Conservation (phyloP, 2,888 invertebrate genomes). For the Ormia ochracea region DNA sequence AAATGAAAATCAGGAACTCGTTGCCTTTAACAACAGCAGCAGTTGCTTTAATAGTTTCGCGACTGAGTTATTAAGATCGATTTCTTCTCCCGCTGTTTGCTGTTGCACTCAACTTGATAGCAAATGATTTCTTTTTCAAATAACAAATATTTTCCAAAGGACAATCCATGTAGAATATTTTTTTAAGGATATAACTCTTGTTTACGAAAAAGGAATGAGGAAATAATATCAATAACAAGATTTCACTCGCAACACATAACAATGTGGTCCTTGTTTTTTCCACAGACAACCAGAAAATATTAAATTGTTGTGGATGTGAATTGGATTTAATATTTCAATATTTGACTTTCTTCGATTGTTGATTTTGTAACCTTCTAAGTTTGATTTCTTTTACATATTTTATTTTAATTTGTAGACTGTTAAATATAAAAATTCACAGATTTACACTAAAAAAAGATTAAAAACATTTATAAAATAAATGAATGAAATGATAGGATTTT, state of each 20-base stretch:
- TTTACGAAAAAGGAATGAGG: not conserved
- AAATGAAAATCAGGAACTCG: slow-evolving; percentile 24
- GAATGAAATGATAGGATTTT: not conserved
- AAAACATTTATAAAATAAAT: not conserved
- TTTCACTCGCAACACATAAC: not conserved
- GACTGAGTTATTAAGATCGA: not conserved
- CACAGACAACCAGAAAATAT: not conserved
- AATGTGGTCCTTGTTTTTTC: not conserved
- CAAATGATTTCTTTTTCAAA: not conserved
- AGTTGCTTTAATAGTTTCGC: not conserved
- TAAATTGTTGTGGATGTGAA: not conserved
- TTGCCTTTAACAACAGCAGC: not conserved
- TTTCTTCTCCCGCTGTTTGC: not conserved
- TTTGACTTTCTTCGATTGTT: not conserved
- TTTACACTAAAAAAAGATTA: not conserved
- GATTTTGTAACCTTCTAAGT: not conserved
- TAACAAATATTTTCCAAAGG: not conserved
- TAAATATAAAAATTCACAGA: not conserved
- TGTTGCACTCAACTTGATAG: not conserved
- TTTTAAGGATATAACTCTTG: slow-evolving; percentile 4
- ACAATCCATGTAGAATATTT: not conserved
- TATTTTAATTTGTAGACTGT: not conserved
- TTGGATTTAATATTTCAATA: not conserved
- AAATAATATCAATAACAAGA: not conserved
- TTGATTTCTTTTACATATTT: not conserved